Evolutionary conservation across 2,888 invertebrate genomes (phyloP).

Genomic region (Timema podura): DNA sequence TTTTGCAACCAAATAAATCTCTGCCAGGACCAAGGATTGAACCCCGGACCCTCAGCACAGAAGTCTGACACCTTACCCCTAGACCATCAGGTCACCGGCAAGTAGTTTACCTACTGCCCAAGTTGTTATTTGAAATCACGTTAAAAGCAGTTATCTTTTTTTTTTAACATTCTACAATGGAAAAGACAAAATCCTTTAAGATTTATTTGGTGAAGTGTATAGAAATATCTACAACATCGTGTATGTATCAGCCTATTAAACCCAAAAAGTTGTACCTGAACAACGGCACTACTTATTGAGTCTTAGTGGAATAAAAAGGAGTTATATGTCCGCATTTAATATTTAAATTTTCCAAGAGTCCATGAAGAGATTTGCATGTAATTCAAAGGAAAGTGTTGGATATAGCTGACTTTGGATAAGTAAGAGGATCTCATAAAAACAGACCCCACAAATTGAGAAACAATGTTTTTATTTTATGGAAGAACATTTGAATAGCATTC

Average conservation of each 20-base stretch:
- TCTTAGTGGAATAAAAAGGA: constrained; percentile 1
- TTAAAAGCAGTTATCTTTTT: background rate
- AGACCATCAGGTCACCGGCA: too few species aligned
- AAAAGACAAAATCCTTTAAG: background rate
- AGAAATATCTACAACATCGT: background rate
- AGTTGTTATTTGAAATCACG: background rate
- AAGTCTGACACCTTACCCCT: too few species aligned
- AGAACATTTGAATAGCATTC: constrained; percentile 10
- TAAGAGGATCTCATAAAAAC: constrained; percentile 2
- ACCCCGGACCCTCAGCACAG: too few species aligned
- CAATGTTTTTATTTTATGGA: background rate
- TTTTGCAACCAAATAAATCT: too few species aligned
- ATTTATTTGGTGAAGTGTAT: background rate
- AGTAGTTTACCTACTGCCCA: background rate
- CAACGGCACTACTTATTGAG: background rate
- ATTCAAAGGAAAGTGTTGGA: background rate
- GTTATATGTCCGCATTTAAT: background rate
- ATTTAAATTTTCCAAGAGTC: background rate
- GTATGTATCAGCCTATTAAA: background rate
- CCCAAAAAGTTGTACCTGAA: background rate
- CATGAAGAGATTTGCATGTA: background rate
- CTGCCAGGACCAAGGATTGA: too few species aligned
- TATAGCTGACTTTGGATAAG: background rate
- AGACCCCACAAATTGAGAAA: background rate
- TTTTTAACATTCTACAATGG: background rate